Evolutionary conservation across 2,797 vertebrate genomes (phyloP), one percentile per base, ranked within the genome.

Genomic region (Anas flavirostris): DNA sequence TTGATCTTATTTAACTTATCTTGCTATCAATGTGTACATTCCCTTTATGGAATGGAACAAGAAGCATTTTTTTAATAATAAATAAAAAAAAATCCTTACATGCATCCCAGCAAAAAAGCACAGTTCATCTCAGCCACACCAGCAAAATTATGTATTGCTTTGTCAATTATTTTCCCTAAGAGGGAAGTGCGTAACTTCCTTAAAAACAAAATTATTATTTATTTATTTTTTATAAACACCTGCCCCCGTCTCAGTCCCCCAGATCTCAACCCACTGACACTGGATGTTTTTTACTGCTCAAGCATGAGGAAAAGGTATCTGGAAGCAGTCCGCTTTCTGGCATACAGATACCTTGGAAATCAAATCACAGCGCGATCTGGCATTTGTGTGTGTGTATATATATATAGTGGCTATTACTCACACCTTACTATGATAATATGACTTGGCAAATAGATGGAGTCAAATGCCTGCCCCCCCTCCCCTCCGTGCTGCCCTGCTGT

Each of bases 381-480:
- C 75, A 72, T 25, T 53, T 55, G 4, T 56, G 15, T 2, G 3
- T 55, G n/a, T 55, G n/a, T 37, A 6, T 21, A 43, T 29, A 19
- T 21, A 10, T 7, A 43, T 26, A 28, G 41, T 0, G 13, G 41
- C 37, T 86, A 41, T 73, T 83, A 86, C 33, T 88, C 73, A 81
- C 84, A 83, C 85, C 87, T 92, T 87, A 63, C 76, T 73, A 52
- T 29, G 69, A 91, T 76, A 94, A 94, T 48, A 62, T 8, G 23
- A 75, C 66, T 86, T 94, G 89, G 91, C 76, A 94, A 92, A 83
- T 23, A 31, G 6, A 83, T 31, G 41, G 41, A 46, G 31, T 33
- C 66, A 92, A 63, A 90, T 23, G 76, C 74, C 31, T 56, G 60
- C 2, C 21, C 35, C 21, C 41, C 29, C n/a, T 59, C 33, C 19